Base-by-base conservation (phyloP, 2,113 vertebrate genomes). In the Phylloscopus trochiloides region DNA sequence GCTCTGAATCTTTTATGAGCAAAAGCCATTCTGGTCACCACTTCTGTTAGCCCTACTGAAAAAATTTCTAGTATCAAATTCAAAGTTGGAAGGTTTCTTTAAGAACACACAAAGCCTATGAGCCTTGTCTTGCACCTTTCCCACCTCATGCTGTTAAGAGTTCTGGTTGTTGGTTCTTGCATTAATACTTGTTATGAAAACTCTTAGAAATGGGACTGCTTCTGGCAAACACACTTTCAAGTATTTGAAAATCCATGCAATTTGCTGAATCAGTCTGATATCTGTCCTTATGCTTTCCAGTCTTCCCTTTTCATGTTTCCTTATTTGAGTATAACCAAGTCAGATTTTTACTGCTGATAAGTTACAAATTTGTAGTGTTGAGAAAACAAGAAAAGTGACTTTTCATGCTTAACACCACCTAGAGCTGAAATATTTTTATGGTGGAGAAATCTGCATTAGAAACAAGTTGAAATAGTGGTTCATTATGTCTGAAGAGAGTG, bases 81-180 rank as follows among this genome's bases (percentile, higher is more conserved):
- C 25, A 59, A 24, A 31, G 21, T 25, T 62, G 24, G 28, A 51
- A 45, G 17, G 6, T 66, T 47, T 40, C 26, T 77, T 72, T 62
- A 29, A 59, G n/a, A 43, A 51, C 54, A 12, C 4, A 8, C 15
- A 42, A 42, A 43, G 5, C 25, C 34, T 4, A 0, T 9, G 21
- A 28, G 17, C 29, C 36, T 74, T 50, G 31, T 29, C 51, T 62
- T 68, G 9, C 40, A 31, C 31, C 43, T 38, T 67, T 81, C 29
- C 34, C 19, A 18, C 15, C 14, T 81, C 16, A 2, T 38, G 43
- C 51, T 89, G 3, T 42, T 31, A 34, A 47, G 74, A 24, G 32
- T n/a, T 61, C 28, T 62, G 40, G 2, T 47, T 54, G 32, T 43
- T 66, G 40, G 26, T 34, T 81, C 55, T 65, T 28, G 7, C 3